A percentile compares a stretch with the other conserved stretches of the same genome.
Evolutionary conservation across 2,888 invertebrate genomes (phyloP).

Genomic region (Oligia latruncula): DNA sequence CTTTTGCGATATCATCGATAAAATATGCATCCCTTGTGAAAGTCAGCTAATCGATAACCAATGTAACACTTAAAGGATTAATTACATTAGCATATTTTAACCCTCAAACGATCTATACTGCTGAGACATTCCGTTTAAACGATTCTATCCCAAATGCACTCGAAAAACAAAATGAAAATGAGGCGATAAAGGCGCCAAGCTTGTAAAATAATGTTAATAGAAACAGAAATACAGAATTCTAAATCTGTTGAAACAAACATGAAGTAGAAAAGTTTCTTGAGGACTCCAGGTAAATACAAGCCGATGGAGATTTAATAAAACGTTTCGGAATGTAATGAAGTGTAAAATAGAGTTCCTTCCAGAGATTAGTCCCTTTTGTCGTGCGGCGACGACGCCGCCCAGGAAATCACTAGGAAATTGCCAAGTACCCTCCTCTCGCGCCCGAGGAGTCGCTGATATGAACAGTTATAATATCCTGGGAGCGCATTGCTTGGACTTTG

Average conservation of each 20-base stretch:
- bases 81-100: conserved; percentile 59
- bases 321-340: conserved; percentile 81
- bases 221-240: conserved; percentile 56
- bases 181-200: conserved; percentile 42
- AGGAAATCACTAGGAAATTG: conserved; percentile 88
- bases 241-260: conserved; percentile 57
- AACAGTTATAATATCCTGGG: conserved; percentile 64
- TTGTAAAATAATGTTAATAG: conserved; percentile 56
- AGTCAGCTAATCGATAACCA: conserved; percentile 30
- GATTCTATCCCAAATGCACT: conserved; percentile 50
- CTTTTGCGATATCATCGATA: conserved; percentile 31
- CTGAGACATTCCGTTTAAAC: conserved; percentile 43
- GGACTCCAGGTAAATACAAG: conserved; percentile 63
- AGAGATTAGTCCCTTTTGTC: conserved; percentile 86
- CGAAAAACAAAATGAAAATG: conserved; percentile 56
- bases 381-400: conserved; percentile 69
- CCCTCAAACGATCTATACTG: conserved; percentile 33
- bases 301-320: conserved; percentile 75
- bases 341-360: conserved; percentile 86
- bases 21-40: conserved; percentile 51
- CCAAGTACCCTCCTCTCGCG: conserved; percentile 71
- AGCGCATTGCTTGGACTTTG: conserved; percentile 27
- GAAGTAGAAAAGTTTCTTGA: conserved; percentile 47
- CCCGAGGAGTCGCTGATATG: conserved; percentile 58
- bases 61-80: conserved; percentile 46